Evolutionary conservation across 2,888 invertebrate species (phyloP).

Genomic region (Sesia apiformis): DNA sequence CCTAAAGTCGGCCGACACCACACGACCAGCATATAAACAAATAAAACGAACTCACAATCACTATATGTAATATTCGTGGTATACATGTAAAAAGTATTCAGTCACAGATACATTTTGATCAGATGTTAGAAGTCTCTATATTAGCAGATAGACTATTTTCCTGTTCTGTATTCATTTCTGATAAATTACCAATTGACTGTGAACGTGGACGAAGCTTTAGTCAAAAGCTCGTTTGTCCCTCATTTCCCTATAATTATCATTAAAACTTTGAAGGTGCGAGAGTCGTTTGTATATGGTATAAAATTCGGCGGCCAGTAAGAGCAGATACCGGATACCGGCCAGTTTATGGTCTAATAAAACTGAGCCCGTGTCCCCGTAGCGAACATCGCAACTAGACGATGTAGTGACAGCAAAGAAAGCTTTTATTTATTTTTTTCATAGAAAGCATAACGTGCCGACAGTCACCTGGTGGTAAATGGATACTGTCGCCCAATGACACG

Average conservation of each 20-base stretch:
- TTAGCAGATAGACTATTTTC: too few species aligned
- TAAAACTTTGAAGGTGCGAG: background rate
- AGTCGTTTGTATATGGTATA: slow-evolving; percentile 20
- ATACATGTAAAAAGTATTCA: too few species aligned
- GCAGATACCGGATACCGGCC: slow-evolving; percentile 46
- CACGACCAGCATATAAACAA: too few species aligned
- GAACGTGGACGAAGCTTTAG: background rate
- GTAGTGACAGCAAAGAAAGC: slow-evolving; percentile 32
- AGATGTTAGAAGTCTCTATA: too few species aligned
- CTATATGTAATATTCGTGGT: too few species aligned
- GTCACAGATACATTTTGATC: too few species aligned
- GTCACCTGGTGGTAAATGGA: too few species aligned
- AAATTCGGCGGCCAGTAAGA: slow-evolving; percentile 48
- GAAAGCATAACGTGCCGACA: background rate
- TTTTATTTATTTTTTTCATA: background rate
- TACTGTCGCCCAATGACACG: too few species aligned
- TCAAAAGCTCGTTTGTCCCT: background rate
- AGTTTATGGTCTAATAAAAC: slow-evolving; percentile 58
- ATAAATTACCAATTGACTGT: too few species aligned
- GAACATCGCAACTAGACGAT: slow-evolving; percentile 16
- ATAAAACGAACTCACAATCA: too few species aligned
- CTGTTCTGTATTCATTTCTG: too few species aligned
- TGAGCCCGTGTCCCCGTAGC: slow-evolving; percentile 48
- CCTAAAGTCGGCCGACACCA: too few species aligned
- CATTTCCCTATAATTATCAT: background rate